Evolutionary conservation across 2,113 vertebrate species (phyloP).

Genomic region (Rhineura floridana): DNA sequence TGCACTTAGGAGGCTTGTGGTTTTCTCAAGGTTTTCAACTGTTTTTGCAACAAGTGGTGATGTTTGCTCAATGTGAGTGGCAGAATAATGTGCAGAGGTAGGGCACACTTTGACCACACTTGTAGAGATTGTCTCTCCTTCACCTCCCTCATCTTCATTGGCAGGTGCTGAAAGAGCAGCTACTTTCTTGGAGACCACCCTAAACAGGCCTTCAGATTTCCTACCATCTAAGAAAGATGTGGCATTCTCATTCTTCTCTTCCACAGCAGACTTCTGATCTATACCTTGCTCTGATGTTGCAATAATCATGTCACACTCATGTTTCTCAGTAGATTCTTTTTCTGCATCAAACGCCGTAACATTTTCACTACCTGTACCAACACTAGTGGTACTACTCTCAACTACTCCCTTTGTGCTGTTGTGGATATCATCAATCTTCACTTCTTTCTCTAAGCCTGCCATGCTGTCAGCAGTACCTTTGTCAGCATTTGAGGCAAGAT

Average conservation of each 20-base stretch:
- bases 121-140: conserved; percentile 72
- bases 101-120: conserved; percentile 58
- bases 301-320: conserved; percentile 68
- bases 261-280: conserved; percentile 5
- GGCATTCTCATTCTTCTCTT: conserved; percentile 12
- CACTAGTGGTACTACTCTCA: conserved; percentile 77
- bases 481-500: conserved; percentile 7
- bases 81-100: conserved; percentile 17
- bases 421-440: conserved; percentile 43
- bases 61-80: conserved; percentile 23
- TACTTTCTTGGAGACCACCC: conserved; percentile 27
- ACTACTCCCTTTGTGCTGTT: conserved; percentile 71
- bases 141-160: conserved; percentile 38
- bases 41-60: conserved; percentile 14
- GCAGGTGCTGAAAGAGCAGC: conserved; percentile 7
- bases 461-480: conserved; percentile 61
- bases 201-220: conserved; percentile 49
- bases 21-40: conserved; percentile 24
- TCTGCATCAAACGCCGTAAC: neutral
- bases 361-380: conserved; percentile 44
- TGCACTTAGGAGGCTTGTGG: neutral
- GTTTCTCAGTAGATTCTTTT: conserved; percentile 52
- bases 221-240: conserved; percentile 33
- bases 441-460: conserved; percentile 36
- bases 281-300: conserved; percentile 57